Conservation (phyloP, 1,140 invertebrate genomes). For the Melanaphis sacchari region DNA sequence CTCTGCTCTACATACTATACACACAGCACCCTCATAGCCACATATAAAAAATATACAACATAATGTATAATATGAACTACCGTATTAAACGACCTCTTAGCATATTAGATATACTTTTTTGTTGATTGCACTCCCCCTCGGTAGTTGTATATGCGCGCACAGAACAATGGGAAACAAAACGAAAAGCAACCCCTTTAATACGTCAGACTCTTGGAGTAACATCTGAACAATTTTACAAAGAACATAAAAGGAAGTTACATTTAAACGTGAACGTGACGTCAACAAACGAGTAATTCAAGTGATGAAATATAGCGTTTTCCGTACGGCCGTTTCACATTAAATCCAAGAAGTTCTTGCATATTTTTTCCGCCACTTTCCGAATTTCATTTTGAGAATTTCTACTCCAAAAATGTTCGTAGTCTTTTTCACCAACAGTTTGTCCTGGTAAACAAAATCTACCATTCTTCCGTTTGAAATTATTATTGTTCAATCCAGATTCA, state of each 20-base stretch:
- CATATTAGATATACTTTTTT: background rate
- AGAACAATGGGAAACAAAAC: constrained; percentile 33
- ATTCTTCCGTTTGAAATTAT: background rate
- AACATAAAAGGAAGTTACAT: constrained; percentile 32
- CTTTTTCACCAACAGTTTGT: background rate
- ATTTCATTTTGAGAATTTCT: background rate
- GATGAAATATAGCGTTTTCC: background rate
- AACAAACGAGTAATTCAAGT: constrained; percentile 33
- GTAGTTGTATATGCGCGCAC: background rate
- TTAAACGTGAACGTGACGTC: constrained; percentile 26
- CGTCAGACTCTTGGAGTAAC: constrained; percentile 15
- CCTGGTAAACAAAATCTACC: background rate
- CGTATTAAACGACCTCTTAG: background rate
- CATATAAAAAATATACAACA: background rate
- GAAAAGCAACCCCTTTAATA: constrained; percentile 20
- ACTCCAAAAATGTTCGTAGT: background rate
- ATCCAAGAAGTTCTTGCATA: background rate
- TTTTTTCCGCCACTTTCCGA: background rate
- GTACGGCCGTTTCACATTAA: background rate
- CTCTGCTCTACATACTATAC: no score
- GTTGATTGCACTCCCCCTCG: background rate
- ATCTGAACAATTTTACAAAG: constrained; percentile 37
- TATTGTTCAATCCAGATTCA: background rate
- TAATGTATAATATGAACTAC: background rate
- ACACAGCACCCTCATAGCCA: background rate